These are phyloP conservation scores for Scaptomyza reducta DNA, from an alignment of 2,888 invertebrate species.

Conservation along the genomic window DNA sequence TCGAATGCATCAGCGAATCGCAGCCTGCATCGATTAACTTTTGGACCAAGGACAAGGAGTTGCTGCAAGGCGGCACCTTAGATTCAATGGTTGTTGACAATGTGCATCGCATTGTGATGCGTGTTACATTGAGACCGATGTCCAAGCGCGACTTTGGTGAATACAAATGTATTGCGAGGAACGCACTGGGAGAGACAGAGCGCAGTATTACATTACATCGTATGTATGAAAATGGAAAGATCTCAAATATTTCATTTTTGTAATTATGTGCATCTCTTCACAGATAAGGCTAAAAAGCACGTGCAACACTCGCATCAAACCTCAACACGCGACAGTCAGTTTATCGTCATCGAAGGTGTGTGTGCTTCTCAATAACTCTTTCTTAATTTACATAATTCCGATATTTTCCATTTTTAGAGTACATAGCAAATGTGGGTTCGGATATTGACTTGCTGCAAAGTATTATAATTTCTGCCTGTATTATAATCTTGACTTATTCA, in stretches of 20 bases:
- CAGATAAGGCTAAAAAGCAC: conserved; percentile 82
- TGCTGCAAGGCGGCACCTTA: conserved; percentile 82
- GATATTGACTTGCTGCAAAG: conserved; percentile 16
- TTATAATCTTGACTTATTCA: conserved; percentile 34
- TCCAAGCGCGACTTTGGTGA: conserved; percentile 89
- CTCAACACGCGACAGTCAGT: conserved; percentile 76
- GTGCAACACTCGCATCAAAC: conserved; percentile 78
- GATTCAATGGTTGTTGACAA: conserved; percentile 87
- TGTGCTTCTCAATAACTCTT: not conserved
- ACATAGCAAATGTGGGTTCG: conserved; percentile 50
- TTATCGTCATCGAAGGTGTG: conserved; percentile 81
- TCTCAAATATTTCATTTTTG: no score
- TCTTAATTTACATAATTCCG: not conserved
- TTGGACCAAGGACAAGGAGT: conserved; percentile 83
- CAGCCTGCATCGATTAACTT: conserved; percentile 83
- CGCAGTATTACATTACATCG: conserved; percentile 80
- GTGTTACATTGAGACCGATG: conserved; percentile 88
- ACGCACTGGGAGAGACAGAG: conserved; percentile 89
- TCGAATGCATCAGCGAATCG: conserved; percentile 83
- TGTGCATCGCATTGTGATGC: conserved; percentile 90
- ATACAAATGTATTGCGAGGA: conserved; percentile 92
- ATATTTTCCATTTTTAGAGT: conserved; percentile 52
- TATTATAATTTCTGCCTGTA: conserved; percentile 31
- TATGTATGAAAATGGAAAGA: conserved; percentile 50
- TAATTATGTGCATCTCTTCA: not conserved